Evolutionary conservation across 2,888 invertebrate species (phyloP), one percentile per base, ranked within the genome.

Genomic region (Acanthacorydalis orientalis): DNA sequence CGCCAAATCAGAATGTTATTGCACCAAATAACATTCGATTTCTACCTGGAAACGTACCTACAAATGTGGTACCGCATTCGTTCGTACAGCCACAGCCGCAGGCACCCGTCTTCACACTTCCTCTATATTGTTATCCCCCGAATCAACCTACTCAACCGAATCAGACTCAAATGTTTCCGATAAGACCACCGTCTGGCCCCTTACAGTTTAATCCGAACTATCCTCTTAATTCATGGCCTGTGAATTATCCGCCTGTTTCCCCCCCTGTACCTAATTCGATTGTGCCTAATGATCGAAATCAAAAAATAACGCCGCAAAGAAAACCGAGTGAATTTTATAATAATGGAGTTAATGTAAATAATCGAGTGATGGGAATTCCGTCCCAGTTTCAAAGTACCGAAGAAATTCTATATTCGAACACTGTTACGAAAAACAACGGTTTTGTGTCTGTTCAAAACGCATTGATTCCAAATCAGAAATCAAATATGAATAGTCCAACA

Each of bases 221-320:
- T 31, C 53, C 54, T 11, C 49, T 51, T 14, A 56, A 55, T 47
- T 56, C 55, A 3, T 57, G 57, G 57, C 52, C 51, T n/a, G 52
- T 54, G 10, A 57, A 54, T 49, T 53, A 54, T 43, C 54, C 56
- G 14, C 47, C 55, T 31, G 48, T 54, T n/a, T 50, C 56, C 2
- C 55, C 57, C 23, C 54, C 12, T 37, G 37, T 14, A 12, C 12
- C 37, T 37, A 14, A n/a, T n/a, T n/a, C 14, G 7, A 9, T 37
- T n/a, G 37, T n/a, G 10, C 35, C 35, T 7, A 12, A 14, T n/a
- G n/a, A n/a, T 7, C 37, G n/a, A 8, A 37, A 37, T 14, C 14
- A 14, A 12, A n/a, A n/a, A 12, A 7, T 12, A 14, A 37, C 14
- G 10, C 37, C 37, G 9, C n/a, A n/a, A n/a, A 23, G 23, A 6